Evolutionary conservation across 23 tunicate species (phyloP).

Genomic region (Trididemnum clinides): DNA sequence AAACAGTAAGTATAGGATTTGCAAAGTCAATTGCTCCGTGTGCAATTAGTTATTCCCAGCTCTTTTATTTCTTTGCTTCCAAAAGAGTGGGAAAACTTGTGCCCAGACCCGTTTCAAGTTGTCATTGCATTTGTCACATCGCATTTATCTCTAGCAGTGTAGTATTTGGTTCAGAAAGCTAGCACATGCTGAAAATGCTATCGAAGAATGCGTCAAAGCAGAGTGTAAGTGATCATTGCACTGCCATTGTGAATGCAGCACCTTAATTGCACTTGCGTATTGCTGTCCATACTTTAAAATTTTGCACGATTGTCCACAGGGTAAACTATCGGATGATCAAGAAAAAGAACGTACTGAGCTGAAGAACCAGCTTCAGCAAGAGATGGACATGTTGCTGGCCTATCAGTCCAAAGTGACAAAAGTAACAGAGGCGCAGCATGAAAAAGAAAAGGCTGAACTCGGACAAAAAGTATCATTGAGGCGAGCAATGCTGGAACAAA

Average conservation of each 20-base stretch:
- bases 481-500: constrained; percentile 86
- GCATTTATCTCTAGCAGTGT: too few relatives aligned
- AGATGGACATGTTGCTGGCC: constrained; percentile 74
- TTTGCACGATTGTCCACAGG: too few relatives aligned
- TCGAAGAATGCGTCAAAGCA: neutral
- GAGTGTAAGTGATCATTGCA: neutral
- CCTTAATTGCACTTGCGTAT: too few relatives aligned
- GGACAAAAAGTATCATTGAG: constrained; percentile 86
- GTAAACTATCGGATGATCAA: constrained; percentile 86
- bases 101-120: too few relatives aligned
- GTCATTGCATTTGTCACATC: too few relatives aligned
- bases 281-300: too few relatives aligned
- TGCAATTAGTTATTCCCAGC: too few relatives aligned
- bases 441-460: constrained; percentile 70
- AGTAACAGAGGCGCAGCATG: constrained; percentile 79
- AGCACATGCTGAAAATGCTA: too few relatives aligned
- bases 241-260: neutral
- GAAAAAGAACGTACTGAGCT: constrained; percentile 81
- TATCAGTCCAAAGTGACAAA: constrained; percentile 85
- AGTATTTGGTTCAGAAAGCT: too few relatives aligned
- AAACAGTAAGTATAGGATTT: constrained; percentile 68
- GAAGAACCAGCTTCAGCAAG: constrained; percentile 67
- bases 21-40: too few relatives aligned
- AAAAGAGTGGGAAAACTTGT: too few relatives aligned
- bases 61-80: too few relatives aligned